A percentile compares a stretch with the other conserved stretches of the same genome.
Conservation (phyloP, 2,888 invertebrate genomes). For the Pachliopta kotzebuea region DNA sequence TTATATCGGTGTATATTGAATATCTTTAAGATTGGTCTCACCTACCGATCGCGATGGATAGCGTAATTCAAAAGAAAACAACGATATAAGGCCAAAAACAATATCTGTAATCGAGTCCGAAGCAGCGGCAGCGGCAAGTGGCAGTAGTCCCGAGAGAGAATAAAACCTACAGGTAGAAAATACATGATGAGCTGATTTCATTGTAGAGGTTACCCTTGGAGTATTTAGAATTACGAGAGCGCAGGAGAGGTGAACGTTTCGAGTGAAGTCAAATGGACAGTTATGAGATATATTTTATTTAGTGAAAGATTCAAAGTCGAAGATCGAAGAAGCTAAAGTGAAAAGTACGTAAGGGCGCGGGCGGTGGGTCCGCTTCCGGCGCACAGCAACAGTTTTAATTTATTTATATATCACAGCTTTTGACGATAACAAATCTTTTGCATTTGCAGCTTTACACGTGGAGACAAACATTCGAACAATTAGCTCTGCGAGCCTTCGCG, state of each 20-base stretch:
- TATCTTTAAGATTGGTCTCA: conserved; percentile 49
- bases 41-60: conserved; percentile 46
- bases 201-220: conserved; percentile 43
- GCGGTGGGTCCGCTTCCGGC: conserved; percentile 54
- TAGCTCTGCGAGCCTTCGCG: conserved; percentile 38
- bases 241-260: conserved; percentile 44
- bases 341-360: conserved; percentile 51
- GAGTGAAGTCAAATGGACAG: conserved; percentile 38
- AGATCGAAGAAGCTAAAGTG: conserved; percentile 56
- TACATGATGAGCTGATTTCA: conserved; percentile 75
- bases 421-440: conserved; percentile 81
- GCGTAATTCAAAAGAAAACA: conserved; percentile 55
- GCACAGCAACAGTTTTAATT: conserved; percentile 66
- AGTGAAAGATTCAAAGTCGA: conserved; percentile 46
- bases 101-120: conserved; percentile 29
- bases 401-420: conserved; percentile 80
- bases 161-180: conserved; percentile 40
- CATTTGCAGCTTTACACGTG: conserved; percentile 76
- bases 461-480: conserved; percentile 76
- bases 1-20: conserved; percentile 72
- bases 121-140: conserved; percentile 36
- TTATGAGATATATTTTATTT: conserved; percentile 34
- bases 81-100: conserved; percentile 28
- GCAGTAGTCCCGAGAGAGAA: conserved; percentile 26
- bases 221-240: conserved; percentile 47